A percentile compares a stretch with the other conserved stretches of the same genome.
These are phyloP conservation scores for Palythoa heliodiscus DNA, from an alignment of 92 coral and sea anemone species.

Conservation along the genomic window DNA sequence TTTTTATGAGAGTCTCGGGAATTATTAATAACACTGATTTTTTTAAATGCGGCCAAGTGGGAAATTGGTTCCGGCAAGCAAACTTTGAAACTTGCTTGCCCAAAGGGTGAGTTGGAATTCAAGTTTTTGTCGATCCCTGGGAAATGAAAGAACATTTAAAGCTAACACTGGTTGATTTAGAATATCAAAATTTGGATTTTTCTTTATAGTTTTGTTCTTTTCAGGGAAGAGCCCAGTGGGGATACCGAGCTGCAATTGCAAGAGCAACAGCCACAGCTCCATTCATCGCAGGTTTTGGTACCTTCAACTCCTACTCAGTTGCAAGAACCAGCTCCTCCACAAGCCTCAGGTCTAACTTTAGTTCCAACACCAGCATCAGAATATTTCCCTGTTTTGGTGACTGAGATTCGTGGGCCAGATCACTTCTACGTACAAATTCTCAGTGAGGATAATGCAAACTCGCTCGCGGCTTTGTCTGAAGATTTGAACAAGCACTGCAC, in stretches of 20 bases:
- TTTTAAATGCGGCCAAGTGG: no score
- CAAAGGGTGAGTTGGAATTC: no score
- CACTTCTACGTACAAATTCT: conserved; percentile 64
- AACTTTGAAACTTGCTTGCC: no score
- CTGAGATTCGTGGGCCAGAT: conserved; percentile 61
- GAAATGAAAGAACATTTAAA: no score
- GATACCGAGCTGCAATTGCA: not conserved
- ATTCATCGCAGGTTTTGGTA: no score
- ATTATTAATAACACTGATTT: no score
- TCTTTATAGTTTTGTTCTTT: not conserved
- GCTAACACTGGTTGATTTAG: not conserved
- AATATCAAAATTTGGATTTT: not conserved
- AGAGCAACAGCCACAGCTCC: not conserved
- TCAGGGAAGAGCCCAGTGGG: not conserved
- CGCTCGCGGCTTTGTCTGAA: conserved; percentile 57
- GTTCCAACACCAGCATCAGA: conserved; percentile 50
- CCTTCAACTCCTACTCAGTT: not conserved
- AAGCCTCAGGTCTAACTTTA: conserved; percentile 43
- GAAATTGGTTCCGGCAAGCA: no score
- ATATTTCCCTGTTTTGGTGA: conserved; percentile 49
- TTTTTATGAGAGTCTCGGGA: no score
- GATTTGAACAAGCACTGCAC: conserved; percentile 61
- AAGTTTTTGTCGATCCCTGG: no score
- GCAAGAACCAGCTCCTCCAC: not conserved
- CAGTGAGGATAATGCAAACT: conserved; percentile 51